Evolutionary conservation across 2,113 vertebrate genomes (phyloP), one percentile per base, ranked within the genome.

Genomic region (Zosterops japonicus): DNA sequence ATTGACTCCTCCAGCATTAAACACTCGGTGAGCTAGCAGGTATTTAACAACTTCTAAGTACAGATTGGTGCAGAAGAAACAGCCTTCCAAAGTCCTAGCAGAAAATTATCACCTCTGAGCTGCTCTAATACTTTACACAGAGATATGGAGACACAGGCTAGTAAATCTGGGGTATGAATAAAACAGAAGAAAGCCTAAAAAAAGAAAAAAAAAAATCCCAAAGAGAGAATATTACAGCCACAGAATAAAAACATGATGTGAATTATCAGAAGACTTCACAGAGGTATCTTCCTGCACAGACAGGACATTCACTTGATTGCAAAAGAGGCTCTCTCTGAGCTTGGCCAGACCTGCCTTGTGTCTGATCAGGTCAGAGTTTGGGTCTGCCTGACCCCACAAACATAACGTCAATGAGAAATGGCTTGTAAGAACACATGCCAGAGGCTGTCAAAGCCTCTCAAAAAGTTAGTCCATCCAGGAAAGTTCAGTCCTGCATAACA

Each of bases 181-280:
- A 49, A 83, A 44, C 33, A 89, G 64, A 83, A 81, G 22, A 86
- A 89, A 87, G 21, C 1, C 13, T 18, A 39, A 67, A 36, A 74
- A 5, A 64, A 8, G 3, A 11, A 49, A 4, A 1, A 4, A 1
- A 14, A 24, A 61, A 53, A 4, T 5, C 29, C 29, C 24, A 23
- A 55, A 79, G 16, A 87, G 24, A 88, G 14, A 67, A 8, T 50
- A 33, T 56, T 55, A 49, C 11, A 89, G n/a, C 7, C 69, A 24
- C 2, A 42, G 16, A 76, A 35, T 8, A 19, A 44, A 12, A 80
- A 36, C 17, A 53, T 49, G 61, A 76, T 46, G 61, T 9, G 69
- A 88, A 80, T 31, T 56, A 11, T 52, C 36, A 57, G 24, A 85
- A 78, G 10, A 72, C 23, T 83, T 85, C 24, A 53, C 49, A 69